Percentiles rank a stretch among this genome's conserved stretches.
Conservation (phyloP, 2,888 invertebrate species). For the Drosophila anceps region DNA sequence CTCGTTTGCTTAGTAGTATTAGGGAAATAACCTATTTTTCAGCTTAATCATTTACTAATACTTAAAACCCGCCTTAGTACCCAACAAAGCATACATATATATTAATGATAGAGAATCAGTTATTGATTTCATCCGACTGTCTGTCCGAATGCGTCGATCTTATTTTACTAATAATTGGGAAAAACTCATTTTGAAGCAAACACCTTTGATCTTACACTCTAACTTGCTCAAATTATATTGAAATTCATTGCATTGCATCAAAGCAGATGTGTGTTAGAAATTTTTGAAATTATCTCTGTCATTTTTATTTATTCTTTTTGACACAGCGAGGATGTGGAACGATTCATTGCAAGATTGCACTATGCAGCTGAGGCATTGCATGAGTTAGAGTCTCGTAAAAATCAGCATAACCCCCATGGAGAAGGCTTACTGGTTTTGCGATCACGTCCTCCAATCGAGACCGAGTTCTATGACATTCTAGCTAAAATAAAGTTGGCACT, state of each 20-base stretch:
- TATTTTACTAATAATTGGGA: too few relatives aligned
- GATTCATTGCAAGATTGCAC: slow-evolving; percentile 98
- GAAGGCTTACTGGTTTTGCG: slow-evolving; percentile 97
- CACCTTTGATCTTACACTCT: too few relatives aligned
- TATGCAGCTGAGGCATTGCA: slow-evolving; percentile 97
- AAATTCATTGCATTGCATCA: too few relatives aligned
- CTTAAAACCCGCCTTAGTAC: too few relatives aligned
- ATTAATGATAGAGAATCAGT: too few relatives aligned
- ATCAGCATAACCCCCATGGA: slow-evolving; percentile 89
- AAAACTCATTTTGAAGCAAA: neutral
- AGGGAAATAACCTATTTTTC: neutral
- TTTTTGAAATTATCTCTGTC: neutral
- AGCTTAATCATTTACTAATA: neutral
- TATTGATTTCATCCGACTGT: too few relatives aligned
- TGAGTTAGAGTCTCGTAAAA: slow-evolving; percentile 94
- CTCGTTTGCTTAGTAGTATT: neutral
- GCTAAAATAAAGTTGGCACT: slow-evolving; percentile 99
- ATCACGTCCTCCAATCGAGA: slow-evolving; percentile 97
- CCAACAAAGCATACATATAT: too few relatives aligned
- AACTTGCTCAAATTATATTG: too few relatives aligned
- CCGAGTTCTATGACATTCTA: slow-evolving; percentile 98
- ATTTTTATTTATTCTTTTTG: neutral
- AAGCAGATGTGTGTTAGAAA: neutral
- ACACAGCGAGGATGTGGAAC: slow-evolving; percentile 96
- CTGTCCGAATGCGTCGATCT: too few relatives aligned